A percentile compares a stretch with the other conserved stretches of the same genome.
phyloP scores from a whole-genome alignment of 2,797 vertebrate genomes.

The Pristis pectinata region DNA sequence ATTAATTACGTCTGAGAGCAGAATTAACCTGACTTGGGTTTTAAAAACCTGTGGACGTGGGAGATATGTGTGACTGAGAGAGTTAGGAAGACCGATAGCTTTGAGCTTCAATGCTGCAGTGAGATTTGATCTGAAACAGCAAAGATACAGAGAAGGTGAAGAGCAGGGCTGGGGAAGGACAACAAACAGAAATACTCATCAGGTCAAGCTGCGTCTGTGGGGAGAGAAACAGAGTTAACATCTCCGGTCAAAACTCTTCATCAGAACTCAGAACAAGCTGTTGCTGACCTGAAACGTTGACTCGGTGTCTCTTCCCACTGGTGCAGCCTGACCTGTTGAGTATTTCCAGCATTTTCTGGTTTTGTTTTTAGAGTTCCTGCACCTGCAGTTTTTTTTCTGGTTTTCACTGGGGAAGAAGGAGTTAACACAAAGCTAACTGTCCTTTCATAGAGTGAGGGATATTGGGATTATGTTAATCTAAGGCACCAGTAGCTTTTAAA shows the following conservation, averaged over 20 bases:
- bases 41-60: not conserved
- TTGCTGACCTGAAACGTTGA: too few relatives aligned
- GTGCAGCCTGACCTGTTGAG: too few relatives aligned
- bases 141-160: not conserved
- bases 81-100: not conserved
- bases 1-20: not conserved
- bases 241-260: too few relatives aligned
- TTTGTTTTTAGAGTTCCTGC: too few relatives aligned
- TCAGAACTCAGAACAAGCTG: too few relatives aligned
- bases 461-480: constrained; percentile 45
- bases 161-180: too few relatives aligned
- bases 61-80: not conserved
- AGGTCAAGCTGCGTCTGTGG: too few relatives aligned
- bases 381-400: too few relatives aligned
- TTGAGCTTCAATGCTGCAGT: not conserved
- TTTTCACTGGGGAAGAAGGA: not conserved
- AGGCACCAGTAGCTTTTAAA: constrained; percentile 70
- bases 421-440: not conserved
- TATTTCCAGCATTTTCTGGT: too few relatives aligned
- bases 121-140: not conserved
- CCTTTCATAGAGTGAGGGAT: constrained; percentile 16
- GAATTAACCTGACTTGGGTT: not conserved
- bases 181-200: too few relatives aligned
- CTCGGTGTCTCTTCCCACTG: too few relatives aligned
- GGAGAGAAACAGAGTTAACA: too few relatives aligned